Evolutionary conservation across 2,888 invertebrate genomes (phyloP).

Genomic region (Kuschelorhynchus macadamiae): DNA sequence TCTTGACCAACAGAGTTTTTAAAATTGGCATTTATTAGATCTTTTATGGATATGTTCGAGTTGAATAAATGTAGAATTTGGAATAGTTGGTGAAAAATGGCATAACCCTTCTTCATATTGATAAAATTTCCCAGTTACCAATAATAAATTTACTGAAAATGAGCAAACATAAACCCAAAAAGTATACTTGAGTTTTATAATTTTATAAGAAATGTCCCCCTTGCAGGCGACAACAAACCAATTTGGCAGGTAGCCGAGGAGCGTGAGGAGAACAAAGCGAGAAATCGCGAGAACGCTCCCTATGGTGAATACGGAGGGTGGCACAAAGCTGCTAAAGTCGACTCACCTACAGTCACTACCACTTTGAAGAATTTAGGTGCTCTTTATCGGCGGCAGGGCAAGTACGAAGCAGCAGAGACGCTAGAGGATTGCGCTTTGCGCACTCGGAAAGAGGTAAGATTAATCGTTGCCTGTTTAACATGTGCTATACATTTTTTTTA

Average conservation of each 20-base stretch:
- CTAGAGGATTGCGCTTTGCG: slow-evolving; percentile 98
- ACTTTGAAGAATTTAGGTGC: slow-evolving; percentile 99
- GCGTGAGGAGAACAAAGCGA: slow-evolving; percentile 93
- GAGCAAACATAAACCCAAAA: no score
- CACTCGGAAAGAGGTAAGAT: slow-evolving; percentile 91
- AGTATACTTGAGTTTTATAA: no score
- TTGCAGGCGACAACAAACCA: slow-evolving; percentile 89
- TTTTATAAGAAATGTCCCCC: no score
- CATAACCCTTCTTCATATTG: no score
- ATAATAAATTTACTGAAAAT: no score
- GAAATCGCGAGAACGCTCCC: slow-evolving; percentile 90
- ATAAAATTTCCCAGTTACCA: no score
- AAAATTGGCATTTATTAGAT: no score
- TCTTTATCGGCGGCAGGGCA: slow-evolving; percentile 97
- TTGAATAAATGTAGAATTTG: no score
- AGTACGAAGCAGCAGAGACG: slow-evolving; percentile 99
- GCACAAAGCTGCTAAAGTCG: slow-evolving; percentile 99
- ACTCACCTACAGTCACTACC: slow-evolving; percentile 97
- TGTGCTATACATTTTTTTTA: background rate
- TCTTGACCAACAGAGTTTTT: no score
- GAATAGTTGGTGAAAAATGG: no score
- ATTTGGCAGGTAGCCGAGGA: slow-evolving; percentile 99
- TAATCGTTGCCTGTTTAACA: background rate
- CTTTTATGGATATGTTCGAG: no score
- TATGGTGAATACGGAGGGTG: slow-evolving; percentile 95